phyloP scores from a whole-genome alignment of 1,140 invertebrate genomes.

The Muscidifurax raptorellus region DNA sequence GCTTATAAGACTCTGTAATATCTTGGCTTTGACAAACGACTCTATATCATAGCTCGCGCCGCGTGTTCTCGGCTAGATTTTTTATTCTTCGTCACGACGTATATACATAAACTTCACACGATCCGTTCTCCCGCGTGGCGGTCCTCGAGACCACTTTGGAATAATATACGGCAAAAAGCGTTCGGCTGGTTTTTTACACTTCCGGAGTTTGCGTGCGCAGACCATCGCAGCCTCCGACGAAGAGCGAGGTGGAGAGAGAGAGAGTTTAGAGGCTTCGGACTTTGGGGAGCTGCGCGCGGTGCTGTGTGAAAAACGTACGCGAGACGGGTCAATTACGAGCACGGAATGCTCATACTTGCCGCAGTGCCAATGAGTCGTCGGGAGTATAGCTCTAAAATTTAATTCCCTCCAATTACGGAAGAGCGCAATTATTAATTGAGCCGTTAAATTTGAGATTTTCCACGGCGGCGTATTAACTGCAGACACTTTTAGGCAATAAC shows the following conservation, averaged over 20 bases:
- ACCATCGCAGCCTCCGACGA: too few species aligned
- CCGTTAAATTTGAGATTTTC: constrained; percentile 41
- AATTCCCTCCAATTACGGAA: constrained; percentile 21
- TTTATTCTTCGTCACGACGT: background rate
- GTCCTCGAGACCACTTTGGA: background rate
- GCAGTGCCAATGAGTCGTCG: constrained; percentile 11
- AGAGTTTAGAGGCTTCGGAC: background rate
- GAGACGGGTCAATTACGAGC: constrained; percentile 9
- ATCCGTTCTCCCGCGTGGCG: too few species aligned
- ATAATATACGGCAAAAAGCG: too few species aligned
- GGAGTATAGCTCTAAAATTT: constrained; percentile 39
- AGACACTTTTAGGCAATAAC: constrained; percentile 24
- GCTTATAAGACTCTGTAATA: background rate
- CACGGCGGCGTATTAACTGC: constrained; percentile 1
- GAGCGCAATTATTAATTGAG: constrained; percentile 33
- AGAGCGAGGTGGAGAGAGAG: background rate
- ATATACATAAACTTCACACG: background rate
- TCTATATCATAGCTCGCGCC: background rate
- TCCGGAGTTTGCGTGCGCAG: too few species aligned
- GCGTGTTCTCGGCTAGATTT: background rate
- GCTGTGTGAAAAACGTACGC: background rate
- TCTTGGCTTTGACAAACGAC: background rate
- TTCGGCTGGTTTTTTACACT: background rate
- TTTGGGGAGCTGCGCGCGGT: background rate
- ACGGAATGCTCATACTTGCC: background rate